Evolutionary conservation across 1,140 invertebrate species (phyloP), one percentile per base, ranked within the genome.

Genomic region (Patella vulgata): DNA sequence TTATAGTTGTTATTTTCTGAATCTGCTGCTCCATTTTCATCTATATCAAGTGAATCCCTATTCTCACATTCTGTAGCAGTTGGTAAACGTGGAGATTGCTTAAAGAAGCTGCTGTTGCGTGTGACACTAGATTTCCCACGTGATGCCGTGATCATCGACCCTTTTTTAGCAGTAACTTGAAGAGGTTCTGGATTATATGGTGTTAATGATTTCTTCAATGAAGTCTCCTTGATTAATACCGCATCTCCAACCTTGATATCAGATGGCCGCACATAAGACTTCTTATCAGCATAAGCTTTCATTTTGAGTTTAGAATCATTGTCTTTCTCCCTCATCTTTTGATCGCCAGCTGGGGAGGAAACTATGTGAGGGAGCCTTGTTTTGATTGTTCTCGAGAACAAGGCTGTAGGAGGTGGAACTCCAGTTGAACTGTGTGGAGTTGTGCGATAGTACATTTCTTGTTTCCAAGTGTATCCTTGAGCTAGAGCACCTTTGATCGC

Each of bases 61-160:
- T n/a, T n/a, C n/a, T 48, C 47, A 21, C 25, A 28, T 28, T 48
- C 47, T 48, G 4, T 21, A 19, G 1, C 47, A 6, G 14, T 21
- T 5, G 47, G 47, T 12, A 14, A 28, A 11, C 47, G 14, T 12
- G 19, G 19, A 21, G 19, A 21, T 25, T 48, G 27, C 21, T 48
- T 48, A 28, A 48, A 48, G 6, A 48, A 48, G 17, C 47, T 48
- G 6, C 47, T 48, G 47, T 48, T 48, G 17, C 19, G 14, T 17
- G 48, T 51, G 27, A 51, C 27, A 14, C 21, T 6, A 19, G 30
- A 28, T 6, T 17, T 23, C 14, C 47, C 47, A 28, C 47, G 47
- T 17, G 27, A 17, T 28, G 47, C 47, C 0, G 47, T 48, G 47
- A 48, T n/a, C 21, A 48, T 48, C 11, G 47, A 48, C 14, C 47